A percentile compares a stretch with the other conserved stretches of the same genome.
Evolutionary conservation across 2,113 vertebrate genomes (phyloP).

Genomic region (Euleptes europaea): DNA sequence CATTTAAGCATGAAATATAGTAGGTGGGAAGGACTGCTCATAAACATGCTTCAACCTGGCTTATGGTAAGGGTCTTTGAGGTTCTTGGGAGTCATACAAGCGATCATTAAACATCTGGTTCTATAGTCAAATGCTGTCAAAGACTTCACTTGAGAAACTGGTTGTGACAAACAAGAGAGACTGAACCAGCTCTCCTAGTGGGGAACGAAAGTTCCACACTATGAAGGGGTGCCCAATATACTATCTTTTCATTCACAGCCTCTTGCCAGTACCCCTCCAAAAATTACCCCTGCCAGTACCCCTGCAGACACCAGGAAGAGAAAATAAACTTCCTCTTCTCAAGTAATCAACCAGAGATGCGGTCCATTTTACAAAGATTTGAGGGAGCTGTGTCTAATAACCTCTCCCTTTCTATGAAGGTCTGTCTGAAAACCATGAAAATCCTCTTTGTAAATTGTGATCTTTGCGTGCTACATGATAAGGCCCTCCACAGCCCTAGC

Average conservation of each 20-base stretch:
- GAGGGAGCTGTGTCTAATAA: neutral
- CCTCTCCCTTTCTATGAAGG: neutral
- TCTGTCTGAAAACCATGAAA: too few species aligned
- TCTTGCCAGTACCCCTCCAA: neutral
- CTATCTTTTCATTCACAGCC: too few species aligned
- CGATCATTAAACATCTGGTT: neutral
- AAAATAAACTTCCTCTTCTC: neutral
- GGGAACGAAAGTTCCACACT: neutral
- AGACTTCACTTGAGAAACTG: neutral
- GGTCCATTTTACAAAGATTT: too few species aligned
- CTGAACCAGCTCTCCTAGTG: neutral
- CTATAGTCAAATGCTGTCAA: neutral
- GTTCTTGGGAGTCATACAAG: neutral
- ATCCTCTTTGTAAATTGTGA: neutral
- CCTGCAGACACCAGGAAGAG: neutral
- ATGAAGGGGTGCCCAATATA: neutral
- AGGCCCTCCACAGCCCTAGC: neutral
- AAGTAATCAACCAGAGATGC: neutral
- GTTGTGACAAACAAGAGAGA: neutral
- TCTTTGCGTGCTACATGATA: neutral
- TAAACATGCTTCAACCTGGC: neutral
- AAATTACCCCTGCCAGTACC: too few species aligned
- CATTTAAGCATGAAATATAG: neutral
- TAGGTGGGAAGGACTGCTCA: slow-evolving; percentile 4
- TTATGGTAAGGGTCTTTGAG: neutral